Evolutionary conservation across 1,140 invertebrate genomes (phyloP).

Genomic region (Lepeophtheirus salmonis): DNA sequence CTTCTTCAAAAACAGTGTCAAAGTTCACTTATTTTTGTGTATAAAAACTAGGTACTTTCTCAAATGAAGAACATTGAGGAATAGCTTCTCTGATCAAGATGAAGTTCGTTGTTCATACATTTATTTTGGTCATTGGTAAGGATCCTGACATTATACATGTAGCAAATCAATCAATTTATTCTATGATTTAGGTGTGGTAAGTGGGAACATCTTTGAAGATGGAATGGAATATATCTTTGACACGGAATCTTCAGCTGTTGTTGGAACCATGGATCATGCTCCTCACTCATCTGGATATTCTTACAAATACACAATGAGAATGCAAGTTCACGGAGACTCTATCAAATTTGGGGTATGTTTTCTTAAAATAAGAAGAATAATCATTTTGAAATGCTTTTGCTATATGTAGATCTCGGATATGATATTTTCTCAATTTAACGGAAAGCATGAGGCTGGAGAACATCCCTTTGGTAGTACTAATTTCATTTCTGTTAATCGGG

Average conservation of each 20-base stretch:
- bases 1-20: too few relatives aligned
- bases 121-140: too few relatives aligned
- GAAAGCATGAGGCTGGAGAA: background rate
- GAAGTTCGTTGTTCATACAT: too few relatives aligned
- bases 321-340: conserved; percentile 16
- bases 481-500: background rate
- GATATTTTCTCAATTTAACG: background rate
- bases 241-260: background rate
- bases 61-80: too few relatives aligned
- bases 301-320: background rate
- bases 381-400: too few relatives aligned
- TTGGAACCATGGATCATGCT: conserved; percentile 17
- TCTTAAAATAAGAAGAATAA: background rate
- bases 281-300: background rate
- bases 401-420: background rate
- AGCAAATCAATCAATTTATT: too few relatives aligned
- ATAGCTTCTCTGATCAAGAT: too few relatives aligned
- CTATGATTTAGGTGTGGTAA: background rate
- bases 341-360: conserved; percentile 7
- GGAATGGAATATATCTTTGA: conserved; percentile 5
- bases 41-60: too few relatives aligned
- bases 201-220: background rate
- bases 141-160: too few relatives aligned
- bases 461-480: background rate
- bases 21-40: too few relatives aligned